Percentiles rank a stretch among this genome's conserved stretches.
phyloP scores from a whole-genome alignment of 92 coral and sea anemone genomes.

The Galaxea fascicularis region DNA sequence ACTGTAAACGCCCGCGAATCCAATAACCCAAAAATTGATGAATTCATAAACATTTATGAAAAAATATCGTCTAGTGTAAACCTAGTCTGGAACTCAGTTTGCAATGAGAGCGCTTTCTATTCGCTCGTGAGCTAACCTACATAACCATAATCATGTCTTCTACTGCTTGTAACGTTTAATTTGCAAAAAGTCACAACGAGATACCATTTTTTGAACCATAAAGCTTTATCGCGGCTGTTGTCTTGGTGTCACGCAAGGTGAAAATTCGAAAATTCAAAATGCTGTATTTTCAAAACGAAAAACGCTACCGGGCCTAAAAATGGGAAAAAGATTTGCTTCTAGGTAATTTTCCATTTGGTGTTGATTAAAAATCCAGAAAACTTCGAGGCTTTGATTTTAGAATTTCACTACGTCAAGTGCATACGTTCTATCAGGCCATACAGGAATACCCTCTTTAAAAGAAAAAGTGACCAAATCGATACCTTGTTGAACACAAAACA shows the following conservation, averaged over 20 bases:
- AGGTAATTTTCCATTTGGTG: not conserved
- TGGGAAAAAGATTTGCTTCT: not conserved
- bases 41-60: too few species aligned
- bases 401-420: not conserved
- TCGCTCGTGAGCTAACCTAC: not conserved
- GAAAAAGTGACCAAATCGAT: too few species aligned
- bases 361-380: not conserved
- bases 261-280: too few species aligned
- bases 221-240: not conserved
- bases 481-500: too few species aligned
- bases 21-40: too few species aligned
- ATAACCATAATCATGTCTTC: not conserved
- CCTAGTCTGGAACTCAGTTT: too few species aligned
- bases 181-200: not conserved
- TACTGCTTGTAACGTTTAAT: not conserved
- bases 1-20: too few species aligned
- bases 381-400: not conserved
- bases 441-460: too few species aligned
- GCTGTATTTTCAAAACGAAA: not conserved
- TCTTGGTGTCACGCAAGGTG: not conserved
- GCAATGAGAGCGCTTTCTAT: not conserved
- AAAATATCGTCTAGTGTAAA: too few species aligned
- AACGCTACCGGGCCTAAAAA: not conserved
- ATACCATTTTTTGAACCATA: not conserved
- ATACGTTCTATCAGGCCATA: not conserved